phyloP scores from a whole-genome alignment of 2,113 vertebrate species.

The Pteropus alecto region DNA sequence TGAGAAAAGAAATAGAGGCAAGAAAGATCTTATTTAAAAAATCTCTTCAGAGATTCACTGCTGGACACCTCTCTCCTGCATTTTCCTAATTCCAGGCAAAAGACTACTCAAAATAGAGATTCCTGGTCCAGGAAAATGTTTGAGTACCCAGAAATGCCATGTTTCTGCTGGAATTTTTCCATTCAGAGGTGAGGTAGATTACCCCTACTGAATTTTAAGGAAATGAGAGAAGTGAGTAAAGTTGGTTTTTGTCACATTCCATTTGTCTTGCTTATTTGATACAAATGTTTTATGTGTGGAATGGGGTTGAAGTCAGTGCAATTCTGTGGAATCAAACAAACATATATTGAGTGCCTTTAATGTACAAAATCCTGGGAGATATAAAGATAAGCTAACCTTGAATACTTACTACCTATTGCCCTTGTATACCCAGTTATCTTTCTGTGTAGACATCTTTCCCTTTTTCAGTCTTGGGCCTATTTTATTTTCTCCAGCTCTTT shows the following conservation, averaged over 20 bases:
- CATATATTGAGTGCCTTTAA: background rate
- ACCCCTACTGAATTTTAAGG: background rate
- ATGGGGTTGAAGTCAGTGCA: background rate
- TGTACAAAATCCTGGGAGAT: background rate
- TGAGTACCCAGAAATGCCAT: background rate
- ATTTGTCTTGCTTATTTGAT: background rate
- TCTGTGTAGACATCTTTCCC: background rate
- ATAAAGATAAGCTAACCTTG: background rate
- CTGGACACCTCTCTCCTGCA: background rate
- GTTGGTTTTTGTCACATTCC: background rate
- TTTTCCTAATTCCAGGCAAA: background rate
- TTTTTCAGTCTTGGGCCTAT: background rate
- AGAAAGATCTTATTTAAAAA: background rate
- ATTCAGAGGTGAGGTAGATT: background rate
- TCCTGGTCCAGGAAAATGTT: background rate
- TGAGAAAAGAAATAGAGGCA: background rate
- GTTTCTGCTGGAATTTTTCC: background rate
- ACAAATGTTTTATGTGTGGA: background rate
- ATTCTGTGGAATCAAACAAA: background rate
- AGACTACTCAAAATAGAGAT: background rate
- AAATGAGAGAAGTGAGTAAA: background rate
- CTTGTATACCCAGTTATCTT: background rate
- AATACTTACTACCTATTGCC: background rate
- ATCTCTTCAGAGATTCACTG: background rate
- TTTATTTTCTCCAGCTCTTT: background rate